Evolutionary conservation across 2,888 invertebrate genomes (phyloP).

Genomic region (Mayetiola destructor): DNA sequence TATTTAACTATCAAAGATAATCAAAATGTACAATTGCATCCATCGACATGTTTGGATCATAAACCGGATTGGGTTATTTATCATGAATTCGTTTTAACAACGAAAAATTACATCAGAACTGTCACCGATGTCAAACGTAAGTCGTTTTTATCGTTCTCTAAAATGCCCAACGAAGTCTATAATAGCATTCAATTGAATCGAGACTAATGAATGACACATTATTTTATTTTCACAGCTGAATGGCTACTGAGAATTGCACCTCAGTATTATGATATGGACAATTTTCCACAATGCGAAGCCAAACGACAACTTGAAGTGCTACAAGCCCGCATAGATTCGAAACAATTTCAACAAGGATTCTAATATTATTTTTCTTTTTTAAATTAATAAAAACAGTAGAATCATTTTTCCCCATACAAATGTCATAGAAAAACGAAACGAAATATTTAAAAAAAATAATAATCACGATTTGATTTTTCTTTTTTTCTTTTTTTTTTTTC

Average conservation of each 20-base stretch:
- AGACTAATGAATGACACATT: not conserved
- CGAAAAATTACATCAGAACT: constrained; percentile 98
- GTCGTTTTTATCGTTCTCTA: constrained; percentile 28
- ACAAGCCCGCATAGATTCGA: constrained; percentile 71
- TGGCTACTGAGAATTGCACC: constrained; percentile 93
- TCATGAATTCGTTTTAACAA: constrained; percentile 98
- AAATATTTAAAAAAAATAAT: too few relatives aligned
- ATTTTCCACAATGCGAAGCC: constrained; percentile 97
- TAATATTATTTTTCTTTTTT: constrained; percentile 36
- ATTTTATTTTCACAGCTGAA: constrained; percentile 48
- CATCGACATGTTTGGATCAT: constrained; percentile 96
- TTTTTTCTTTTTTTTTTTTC: too few relatives aligned
- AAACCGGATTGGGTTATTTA: constrained; percentile 99
- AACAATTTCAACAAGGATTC: constrained; percentile 80
- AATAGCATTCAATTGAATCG: not conserved
- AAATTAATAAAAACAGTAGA: not conserved
- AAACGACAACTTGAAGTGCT: constrained; percentile 80
- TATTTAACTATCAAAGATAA: constrained; percentile 99
- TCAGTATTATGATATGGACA: constrained; percentile 95
- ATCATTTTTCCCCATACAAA: too few relatives aligned
- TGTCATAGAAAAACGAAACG: too few relatives aligned
- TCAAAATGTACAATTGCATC: constrained; percentile 96
- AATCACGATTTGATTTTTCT: too few relatives aligned
- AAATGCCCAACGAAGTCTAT: not conserved
- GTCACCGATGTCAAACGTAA: constrained; percentile 98